Conservation (phyloP, 2,113 vertebrate species). For the Phrynosoma platyrhinos region DNA sequence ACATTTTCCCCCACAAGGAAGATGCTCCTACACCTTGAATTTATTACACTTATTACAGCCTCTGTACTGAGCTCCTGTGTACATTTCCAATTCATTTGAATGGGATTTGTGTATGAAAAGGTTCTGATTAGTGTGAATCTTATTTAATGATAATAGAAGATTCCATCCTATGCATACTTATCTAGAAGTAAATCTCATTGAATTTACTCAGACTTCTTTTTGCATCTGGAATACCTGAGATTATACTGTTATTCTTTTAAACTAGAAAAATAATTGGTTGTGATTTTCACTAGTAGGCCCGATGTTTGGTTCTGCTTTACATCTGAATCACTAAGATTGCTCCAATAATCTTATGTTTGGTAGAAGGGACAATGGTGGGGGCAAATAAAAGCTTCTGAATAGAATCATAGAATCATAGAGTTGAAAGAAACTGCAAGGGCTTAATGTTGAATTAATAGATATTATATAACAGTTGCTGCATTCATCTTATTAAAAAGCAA, state of each 20-base stretch:
- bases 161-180: neutral
- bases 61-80: neutral
- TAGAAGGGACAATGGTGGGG: neutral
- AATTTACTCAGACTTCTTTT: neutral
- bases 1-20: neutral
- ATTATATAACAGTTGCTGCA: neutral
- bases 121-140: neutral
- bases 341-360: conserved; percentile 28
- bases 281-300: neutral
- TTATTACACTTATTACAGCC: neutral
- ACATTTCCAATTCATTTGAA: neutral
- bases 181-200: neutral
- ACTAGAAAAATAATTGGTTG: neutral
- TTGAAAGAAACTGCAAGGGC: no score
- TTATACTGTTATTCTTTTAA: neutral
- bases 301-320: conserved; percentile 14
- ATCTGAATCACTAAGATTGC: conserved; percentile 43
- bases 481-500: neutral
- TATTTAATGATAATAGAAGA: neutral
- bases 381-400: conserved; percentile 7
- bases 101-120: neutral
- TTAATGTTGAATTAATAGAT: neutral
- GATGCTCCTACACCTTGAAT: neutral
- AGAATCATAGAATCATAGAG: no score
- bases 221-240: neutral